Base-by-base conservation (phyloP, 2,797 vertebrate species). In the Myotis vivesi region DNA sequence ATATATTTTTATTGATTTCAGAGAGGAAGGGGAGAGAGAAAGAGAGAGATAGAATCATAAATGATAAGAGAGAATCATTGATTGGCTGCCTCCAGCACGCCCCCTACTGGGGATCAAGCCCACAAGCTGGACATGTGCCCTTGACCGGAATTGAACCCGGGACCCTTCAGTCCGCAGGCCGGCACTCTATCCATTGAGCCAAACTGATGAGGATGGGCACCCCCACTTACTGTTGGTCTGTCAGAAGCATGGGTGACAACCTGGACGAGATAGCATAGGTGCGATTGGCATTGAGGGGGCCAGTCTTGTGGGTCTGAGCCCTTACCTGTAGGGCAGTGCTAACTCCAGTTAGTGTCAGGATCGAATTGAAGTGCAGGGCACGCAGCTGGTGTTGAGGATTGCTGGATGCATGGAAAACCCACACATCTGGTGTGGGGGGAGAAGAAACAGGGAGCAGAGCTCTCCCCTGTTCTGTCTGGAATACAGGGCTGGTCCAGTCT, bases 401-500 rank as follows among this genome's bases (percentile, higher is more conserved):
- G 25, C 16, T 12, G 62, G 75, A 5, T 19, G 46, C 28, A 17
- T 11, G 57, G 36, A 8, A 30, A 66, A 28, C 76, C 36, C 55
- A 44, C 55, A 28, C 33, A 13, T 10, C 57, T 30, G 36, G 15
- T 41, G 36, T 3, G 0, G 17, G 30, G 68, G 41, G 62, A 25
- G 41, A 55, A 20, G 44, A 16, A 22, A 55, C 33, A 3, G 12
- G 25, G 44, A 36, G 7, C 36, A 1, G 44, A 23, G 46, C 10
- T 66, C 81, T 5, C 6, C 4, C 55, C 76, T 5, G 36, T 16
- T 53, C 16, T 0, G 33, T 8, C 91, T 30, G 84, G 22, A 5
- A 0, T 2, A 0, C 0, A 0, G 36, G 76, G 36, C 72, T 13
- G 16, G 16, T 28, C 44, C 25, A 2, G 3, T 8, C n/a, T 3